phyloP scores from a whole-genome alignment of 2,113 vertebrate genomes.

The Corythoichthys intestinalis region DNA sequence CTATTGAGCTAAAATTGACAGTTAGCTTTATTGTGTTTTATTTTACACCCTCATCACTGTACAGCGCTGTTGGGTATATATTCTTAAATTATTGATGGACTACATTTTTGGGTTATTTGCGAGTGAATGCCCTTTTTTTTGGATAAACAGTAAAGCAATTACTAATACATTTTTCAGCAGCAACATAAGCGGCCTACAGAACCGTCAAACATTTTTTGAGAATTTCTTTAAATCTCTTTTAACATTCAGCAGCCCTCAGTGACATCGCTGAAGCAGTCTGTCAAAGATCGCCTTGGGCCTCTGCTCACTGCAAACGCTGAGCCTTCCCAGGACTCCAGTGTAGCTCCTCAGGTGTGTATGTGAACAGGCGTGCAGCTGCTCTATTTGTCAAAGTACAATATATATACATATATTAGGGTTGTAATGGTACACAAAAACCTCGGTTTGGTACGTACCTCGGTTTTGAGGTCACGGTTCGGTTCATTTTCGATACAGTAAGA shows the following conservation, averaged over 20 bases:
- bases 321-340: constrained; percentile 74
- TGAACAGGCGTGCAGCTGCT: neutral
- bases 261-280: constrained; percentile 85
- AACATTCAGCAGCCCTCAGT: constrained; percentile 73
- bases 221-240: constrained; percentile 18
- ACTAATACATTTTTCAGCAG: neutral
- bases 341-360: constrained; percentile 78
- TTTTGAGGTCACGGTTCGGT: too few species aligned
- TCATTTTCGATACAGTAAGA: too few species aligned
- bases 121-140: neutral
- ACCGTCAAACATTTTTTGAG: neutral
- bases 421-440: too few species aligned
- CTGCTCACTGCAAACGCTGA: constrained; percentile 80
- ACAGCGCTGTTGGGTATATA: too few species aligned
- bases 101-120: neutral
- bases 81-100: too few species aligned
- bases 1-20: too few species aligned
- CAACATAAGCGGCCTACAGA: neutral
- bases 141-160: neutral
- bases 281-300: constrained; percentile 91
- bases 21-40: too few species aligned
- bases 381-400: constrained; percentile 14
- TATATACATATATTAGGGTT: too few species aligned
- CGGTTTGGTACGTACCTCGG: too few species aligned
- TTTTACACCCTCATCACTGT: too few species aligned